These are phyloP conservation scores for Parapristionchus giblindavisi DNA, from an alignment of 2,888 invertebrate genomes.

Conservation along the genomic window DNA sequence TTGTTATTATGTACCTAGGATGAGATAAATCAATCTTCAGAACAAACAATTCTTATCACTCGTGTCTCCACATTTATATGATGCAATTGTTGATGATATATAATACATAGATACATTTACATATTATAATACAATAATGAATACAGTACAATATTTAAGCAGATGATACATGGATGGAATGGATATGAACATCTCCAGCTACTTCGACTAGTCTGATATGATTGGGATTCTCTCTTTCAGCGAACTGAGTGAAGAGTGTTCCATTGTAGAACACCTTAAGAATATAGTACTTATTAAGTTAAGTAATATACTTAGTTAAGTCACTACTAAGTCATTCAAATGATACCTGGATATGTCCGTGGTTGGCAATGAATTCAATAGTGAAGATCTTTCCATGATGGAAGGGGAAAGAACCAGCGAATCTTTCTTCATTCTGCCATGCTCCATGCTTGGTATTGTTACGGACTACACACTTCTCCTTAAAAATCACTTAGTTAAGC, in stretches of 20 bases:
- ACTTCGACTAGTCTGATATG: slow-evolving; percentile 46
- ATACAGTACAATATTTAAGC: neutral
- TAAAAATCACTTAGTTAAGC: no score
- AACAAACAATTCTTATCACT: no score
- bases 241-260: slow-evolving; percentile 49
- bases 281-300: neutral
- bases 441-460: slow-evolving; percentile 77
- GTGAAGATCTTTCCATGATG: slow-evolving; percentile 49
- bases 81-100: no score
- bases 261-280: slow-evolving; percentile 56
- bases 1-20: no score
- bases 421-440: slow-evolving; percentile 73
- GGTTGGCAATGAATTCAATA: slow-evolving; percentile 50
- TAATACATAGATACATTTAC: no score
- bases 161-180: slow-evolving; percentile 38
- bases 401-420: neutral
- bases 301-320: neutral
- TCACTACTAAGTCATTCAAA: no score
- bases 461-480: slow-evolving; percentile 76
- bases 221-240: slow-evolving; percentile 51
- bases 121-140: no score
- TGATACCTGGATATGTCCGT: slow-evolving; percentile 50
- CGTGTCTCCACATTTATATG: no score
- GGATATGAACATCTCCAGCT: slow-evolving; percentile 38
- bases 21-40: no score